Conservation (phyloP, 2,113 vertebrate genomes). For the Eptesicus fuscus region DNA sequence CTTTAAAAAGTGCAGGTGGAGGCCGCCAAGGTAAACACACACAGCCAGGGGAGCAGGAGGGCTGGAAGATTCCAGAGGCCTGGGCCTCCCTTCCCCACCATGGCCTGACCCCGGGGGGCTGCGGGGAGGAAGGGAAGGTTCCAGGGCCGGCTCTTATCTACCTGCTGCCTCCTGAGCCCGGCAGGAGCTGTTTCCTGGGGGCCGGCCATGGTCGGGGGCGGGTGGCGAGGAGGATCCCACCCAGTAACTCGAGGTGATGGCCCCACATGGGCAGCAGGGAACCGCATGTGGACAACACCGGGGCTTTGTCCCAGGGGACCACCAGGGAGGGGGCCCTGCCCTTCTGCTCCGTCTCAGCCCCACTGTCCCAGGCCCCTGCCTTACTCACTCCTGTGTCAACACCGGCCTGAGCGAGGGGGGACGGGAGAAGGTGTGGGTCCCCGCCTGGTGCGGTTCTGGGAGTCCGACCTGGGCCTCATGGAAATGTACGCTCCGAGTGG, state of each 20-base stretch:
- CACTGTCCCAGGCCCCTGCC: neutral
- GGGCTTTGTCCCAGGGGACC: neutral
- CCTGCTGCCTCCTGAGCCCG: neutral
- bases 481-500: constrained; percentile 55
- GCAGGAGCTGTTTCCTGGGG: neutral
- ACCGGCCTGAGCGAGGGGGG: neutral
- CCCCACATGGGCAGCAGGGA: neutral
- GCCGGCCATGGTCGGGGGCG: accelerated
- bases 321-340: neutral
- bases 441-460: constrained; percentile 41
- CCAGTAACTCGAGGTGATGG: no score
- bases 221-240: no score
- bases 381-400: neutral
- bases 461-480: constrained; percentile 17
- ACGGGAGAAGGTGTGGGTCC: neutral
- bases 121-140: neutral
- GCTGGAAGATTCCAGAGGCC: constrained; percentile 70
- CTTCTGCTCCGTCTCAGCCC: neutral
- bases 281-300: neutral
- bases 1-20: constrained; percentile 44
- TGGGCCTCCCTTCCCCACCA: constrained; percentile 12
- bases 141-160: neutral
- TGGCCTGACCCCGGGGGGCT: neutral
- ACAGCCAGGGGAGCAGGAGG: constrained; percentile 56
- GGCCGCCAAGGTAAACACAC: constrained; percentile 75